phyloP scores from a whole-genome alignment of 1,140 invertebrate species.

The Diploscapter pachys region DNA sequence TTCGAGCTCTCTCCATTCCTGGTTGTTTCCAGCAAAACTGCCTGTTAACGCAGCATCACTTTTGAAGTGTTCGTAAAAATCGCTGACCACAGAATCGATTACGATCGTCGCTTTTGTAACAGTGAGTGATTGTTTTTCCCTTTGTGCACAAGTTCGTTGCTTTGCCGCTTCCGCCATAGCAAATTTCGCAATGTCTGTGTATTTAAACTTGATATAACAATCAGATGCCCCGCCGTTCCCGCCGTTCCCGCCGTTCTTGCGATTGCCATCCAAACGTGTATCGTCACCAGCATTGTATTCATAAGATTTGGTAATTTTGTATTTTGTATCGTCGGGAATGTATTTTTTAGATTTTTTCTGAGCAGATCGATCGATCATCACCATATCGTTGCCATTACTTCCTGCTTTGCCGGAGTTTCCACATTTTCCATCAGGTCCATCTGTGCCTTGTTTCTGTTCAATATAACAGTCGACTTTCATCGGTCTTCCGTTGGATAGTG shows the following conservation, averaged over 20 bases:
- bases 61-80: background rate
- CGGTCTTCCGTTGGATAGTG: background rate
- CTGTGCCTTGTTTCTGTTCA: conserved; percentile 1
- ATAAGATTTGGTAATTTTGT: background rate
- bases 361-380: background rate
- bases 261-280: conserved; percentile 1
- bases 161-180: background rate
- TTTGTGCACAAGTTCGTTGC: background rate
- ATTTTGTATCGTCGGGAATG: conserved; percentile 1
- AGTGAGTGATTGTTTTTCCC: conserved; percentile 1
- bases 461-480: background rate
- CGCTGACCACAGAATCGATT: conserved; percentile 4
- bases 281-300: conserved; percentile 2
- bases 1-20: too few relatives aligned
- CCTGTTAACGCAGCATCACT: background rate
- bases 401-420: conserved; percentile 9
- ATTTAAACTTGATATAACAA: conserved; percentile 1
- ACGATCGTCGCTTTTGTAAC: conserved; percentile 6
- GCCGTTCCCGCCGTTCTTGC: background rate
- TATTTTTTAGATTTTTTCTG: background rate
- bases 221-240: too few relatives aligned
- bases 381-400: conserved; percentile 12
- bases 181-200: background rate
- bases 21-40: too few relatives aligned
- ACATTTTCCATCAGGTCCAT: conserved; percentile 8